These are phyloP conservation scores for Diplodus sargus DNA, from an alignment of 2,797 vertebrate species.

Conservation along the genomic window DNA sequence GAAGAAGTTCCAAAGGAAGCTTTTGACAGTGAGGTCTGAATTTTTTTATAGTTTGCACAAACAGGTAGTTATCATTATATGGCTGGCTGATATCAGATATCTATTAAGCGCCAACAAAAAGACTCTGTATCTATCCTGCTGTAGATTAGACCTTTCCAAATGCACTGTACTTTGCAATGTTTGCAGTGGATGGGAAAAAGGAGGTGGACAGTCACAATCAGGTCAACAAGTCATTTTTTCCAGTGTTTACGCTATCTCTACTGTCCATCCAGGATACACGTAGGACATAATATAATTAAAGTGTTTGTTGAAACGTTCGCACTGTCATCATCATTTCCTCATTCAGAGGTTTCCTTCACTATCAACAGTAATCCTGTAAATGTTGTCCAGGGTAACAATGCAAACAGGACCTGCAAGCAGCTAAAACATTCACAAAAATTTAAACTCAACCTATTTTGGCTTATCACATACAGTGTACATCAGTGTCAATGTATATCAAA, in stretches of 20 bases:
- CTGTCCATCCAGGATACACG: not conserved
- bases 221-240: no score
- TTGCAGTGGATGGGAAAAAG: not conserved
- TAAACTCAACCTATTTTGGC: not conserved
- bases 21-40: not conserved
- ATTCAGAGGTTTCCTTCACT: not conserved
- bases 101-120: not conserved
- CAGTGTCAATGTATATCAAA: not conserved
- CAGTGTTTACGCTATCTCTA: not conserved
- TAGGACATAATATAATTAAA: not conserved
- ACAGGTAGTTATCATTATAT: no score
- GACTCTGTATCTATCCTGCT: not conserved
- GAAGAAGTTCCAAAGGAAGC: not conserved
- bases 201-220: not conserved
- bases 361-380: not conserved
- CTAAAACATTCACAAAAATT: not conserved
- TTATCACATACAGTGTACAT: not conserved
- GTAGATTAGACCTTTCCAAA: not conserved
- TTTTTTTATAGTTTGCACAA: not conserved
- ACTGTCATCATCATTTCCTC: not conserved
- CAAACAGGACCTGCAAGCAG: not conserved
- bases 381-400: not conserved
- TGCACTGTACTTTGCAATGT: not conserved
- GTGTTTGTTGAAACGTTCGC: not conserved
- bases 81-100: no score